Base-by-base conservation (phyloP, 2,113 vertebrate species). In the Malurus elegans region DNA sequence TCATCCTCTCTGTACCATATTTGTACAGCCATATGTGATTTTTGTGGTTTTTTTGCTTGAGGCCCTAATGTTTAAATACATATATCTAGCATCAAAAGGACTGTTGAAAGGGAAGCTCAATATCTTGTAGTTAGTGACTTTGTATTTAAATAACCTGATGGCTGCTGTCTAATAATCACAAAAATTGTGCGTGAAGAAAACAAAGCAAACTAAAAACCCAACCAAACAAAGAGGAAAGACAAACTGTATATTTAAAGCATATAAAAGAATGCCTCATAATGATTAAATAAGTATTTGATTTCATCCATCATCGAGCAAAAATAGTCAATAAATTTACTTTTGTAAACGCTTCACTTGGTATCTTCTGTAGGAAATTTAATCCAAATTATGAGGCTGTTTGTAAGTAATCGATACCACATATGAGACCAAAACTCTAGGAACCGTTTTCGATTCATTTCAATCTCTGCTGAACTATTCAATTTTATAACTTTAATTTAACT, bases 221-320 rank as follows among this genome's bases (percentile, higher is more conserved):
- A 34, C 0, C 4, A 5, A 8, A 31, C 3, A 42, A 62, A 13
- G 6, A 42, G 4, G 16, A 10, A 38, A 66, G 71, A 67, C 2
- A 60, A 88, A 42, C 23, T 44, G 11, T 42, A 42, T 34, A 11
- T 64, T 92, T 40, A 50, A 75, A 61, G 3, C 6, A 10, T 64
- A 32, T 64, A 53, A 84, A 81, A 60, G 1, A 57, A 36, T 86
- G 23, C 47, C 12, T 48, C 21, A 48, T 48, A 48, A 48, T 24
- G 47, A 48, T 48, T 48, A 48, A 48, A 48, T 64, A 80, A 78
- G 15, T 14, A 47, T 89, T 81, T 73, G 28, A 31, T 89, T 92
- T 84, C 17, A 44, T 71, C 16, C 19, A 54, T 44, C 0, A 0
- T 8, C 28, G 53, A 58, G 34, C 3, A 67, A 67, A 84, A 78